phyloP scores from a whole-genome alignment of 2,888 invertebrate genomes.

The Agrochola lychnidis region DNA sequence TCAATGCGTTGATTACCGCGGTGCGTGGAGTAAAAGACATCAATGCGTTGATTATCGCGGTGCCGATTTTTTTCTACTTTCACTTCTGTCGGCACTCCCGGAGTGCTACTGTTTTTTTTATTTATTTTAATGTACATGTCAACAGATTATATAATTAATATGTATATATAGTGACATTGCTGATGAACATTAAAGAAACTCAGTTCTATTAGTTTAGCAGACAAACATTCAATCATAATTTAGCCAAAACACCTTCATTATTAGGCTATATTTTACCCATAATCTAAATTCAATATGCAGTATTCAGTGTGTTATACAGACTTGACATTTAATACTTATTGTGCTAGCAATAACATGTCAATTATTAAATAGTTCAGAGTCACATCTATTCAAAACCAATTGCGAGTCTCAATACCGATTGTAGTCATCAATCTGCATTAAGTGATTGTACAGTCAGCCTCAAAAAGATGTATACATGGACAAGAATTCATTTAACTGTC shows the following conservation, averaged over 20 bases:
- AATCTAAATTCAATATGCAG: background rate
- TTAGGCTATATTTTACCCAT: background rate
- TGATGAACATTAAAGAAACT: background rate
- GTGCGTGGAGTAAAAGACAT: too few species aligned
- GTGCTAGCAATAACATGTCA: slow-evolving; percentile 2
- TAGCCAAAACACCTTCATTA: background rate
- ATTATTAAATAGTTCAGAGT: slow-evolving; percentile 18
- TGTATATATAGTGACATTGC: background rate
- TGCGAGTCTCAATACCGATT: slow-evolving; percentile 23
- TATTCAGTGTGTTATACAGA: background rate
- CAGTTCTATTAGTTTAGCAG: background rate
- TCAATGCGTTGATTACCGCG: too few species aligned
- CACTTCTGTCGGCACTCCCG: too few species aligned
- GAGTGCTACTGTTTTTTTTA: too few species aligned
- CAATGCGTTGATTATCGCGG: too few species aligned
- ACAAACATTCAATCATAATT: background rate
- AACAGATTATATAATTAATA: too few species aligned
- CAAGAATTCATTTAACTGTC: too few species aligned
- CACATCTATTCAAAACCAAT: slow-evolving; percentile 45
- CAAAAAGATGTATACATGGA: background rate
- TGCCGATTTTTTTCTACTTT: too few species aligned
- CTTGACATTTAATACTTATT: background rate
- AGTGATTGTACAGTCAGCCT: slow-evolving; percentile 9
- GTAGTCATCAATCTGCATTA: background rate
- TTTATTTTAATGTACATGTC: too few species aligned